phyloP scores from a whole-genome alignment of 2,113 vertebrate genomes.

The Synodontis membranacea region DNA sequence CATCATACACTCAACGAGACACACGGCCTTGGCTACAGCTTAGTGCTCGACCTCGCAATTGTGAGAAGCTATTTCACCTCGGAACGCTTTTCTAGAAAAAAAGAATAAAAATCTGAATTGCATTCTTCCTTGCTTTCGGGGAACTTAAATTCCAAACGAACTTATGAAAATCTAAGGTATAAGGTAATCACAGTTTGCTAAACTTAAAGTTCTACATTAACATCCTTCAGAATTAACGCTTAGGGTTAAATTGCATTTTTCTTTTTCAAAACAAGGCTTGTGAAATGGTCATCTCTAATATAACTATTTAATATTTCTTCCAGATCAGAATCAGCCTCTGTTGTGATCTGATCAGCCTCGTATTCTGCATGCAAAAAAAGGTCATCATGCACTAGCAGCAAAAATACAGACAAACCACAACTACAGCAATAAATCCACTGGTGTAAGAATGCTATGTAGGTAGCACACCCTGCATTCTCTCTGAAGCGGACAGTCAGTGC shows the following conservation, averaged over 20 bases:
- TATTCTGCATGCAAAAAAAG: constrained; percentile 22
- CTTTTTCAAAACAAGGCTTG: neutral
- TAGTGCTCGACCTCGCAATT: too few relatives aligned
- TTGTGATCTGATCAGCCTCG: neutral
- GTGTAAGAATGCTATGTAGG: neutral
- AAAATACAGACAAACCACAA: constrained; percentile 23
- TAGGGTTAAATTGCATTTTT: neutral
- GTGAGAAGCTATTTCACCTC: neutral
- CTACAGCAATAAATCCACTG: constrained; percentile 1
- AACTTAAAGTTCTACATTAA: neutral
- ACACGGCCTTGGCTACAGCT: neutral
- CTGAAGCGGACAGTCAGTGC: neutral
- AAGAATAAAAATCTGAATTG: neutral
- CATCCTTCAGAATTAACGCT: neutral
- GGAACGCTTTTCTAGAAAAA: neutral
- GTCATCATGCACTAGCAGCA: neutral
- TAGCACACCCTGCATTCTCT: constrained; percentile 13
- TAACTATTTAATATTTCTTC: neutral
- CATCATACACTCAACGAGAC: neutral
- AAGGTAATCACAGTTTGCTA: neutral
- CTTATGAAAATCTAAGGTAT: neutral
- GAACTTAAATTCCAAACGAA: neutral
- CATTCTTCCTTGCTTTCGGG: neutral
- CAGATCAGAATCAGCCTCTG: neutral
- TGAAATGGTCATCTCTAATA: neutral